Percentiles rank a stretch among this genome's conserved stretches.
These are phyloP conservation scores for Notodonta ziczac DNA, from an alignment of 2,888 invertebrate species.

Conservation along the genomic window DNA sequence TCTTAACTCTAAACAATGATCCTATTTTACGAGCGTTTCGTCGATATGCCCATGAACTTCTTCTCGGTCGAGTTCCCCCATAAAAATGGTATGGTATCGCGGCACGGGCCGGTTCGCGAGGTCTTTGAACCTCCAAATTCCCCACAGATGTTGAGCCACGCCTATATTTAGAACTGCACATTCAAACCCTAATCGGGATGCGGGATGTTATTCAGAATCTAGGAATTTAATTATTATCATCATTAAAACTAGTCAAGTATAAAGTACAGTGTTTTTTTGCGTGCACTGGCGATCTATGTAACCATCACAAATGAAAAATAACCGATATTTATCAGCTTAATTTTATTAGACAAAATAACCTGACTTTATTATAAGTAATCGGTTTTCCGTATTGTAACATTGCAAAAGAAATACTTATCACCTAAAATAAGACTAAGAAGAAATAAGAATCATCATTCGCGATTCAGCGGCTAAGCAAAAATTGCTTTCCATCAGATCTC, in stretches of 20 bases:
- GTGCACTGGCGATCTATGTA: too few relatives aligned
- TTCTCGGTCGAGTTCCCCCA: conserved; percentile 49
- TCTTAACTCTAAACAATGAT: conserved; percentile 16
- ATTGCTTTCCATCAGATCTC: conserved; percentile 1
- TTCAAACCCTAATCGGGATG: conserved; percentile 53
- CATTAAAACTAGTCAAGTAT: not conserved
- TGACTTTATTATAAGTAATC: too few relatives aligned
- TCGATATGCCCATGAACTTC: conserved; percentile 62
- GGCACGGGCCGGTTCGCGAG: conserved; percentile 71
- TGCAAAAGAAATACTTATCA: not conserved
- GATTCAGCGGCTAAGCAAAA: not conserved
- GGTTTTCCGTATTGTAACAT: too few relatives aligned
- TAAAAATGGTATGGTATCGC: conserved; percentile 56
- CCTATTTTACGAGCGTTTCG: conserved; percentile 13
- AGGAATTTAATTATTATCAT: conserved; percentile 31
- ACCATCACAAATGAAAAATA: too few relatives aligned
- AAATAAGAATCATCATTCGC: conserved; percentile 5
- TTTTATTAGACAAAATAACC: too few relatives aligned
- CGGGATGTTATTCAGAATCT: conserved; percentile 49
- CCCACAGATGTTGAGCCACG: conserved; percentile 63
- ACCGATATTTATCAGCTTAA: too few relatives aligned
- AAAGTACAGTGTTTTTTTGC: too few relatives aligned
- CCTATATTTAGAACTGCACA: conserved; percentile 80
- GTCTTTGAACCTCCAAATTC: conserved; percentile 81
- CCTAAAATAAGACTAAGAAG: conserved; percentile 6